A percentile compares a stretch with the other conserved stretches of the same genome.
Evolutionary conservation across 1,140 invertebrate genomes (phyloP).

Genomic region (Lerema accius): DNA sequence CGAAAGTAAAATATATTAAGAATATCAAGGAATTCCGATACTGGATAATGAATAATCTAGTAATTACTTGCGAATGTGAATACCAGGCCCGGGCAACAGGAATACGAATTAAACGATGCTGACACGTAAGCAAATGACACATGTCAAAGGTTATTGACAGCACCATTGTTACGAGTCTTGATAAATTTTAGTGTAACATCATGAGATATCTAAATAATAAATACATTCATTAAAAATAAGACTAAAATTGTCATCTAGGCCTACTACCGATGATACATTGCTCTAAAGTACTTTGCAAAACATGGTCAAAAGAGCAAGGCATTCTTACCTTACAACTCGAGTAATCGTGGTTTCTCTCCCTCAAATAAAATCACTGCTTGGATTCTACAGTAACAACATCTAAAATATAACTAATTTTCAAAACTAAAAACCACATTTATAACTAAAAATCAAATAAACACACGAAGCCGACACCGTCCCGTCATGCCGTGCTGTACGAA

Average conservation of each 20-base stretch:
- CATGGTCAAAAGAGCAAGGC: background rate
- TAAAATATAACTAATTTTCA: conserved; percentile 1
- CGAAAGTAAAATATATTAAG: background rate
- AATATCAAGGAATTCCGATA: conserved; percentile 1
- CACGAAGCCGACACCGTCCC: background rate
- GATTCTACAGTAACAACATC: background rate
- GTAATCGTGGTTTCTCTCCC: background rate
- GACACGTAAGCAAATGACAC: conserved; percentile 82
- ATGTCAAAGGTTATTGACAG: conserved; percentile 83
- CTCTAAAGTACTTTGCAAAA: background rate
- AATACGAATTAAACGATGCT: conserved; percentile 40
- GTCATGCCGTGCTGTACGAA: background rate
- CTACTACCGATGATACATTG: background rate
- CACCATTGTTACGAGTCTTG: conserved; percentile 2
- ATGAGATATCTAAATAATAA: background rate
- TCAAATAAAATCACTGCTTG: background rate
- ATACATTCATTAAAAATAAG: background rate
- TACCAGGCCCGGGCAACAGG: conserved; percentile 26
- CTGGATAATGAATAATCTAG: conserved; percentile 17
- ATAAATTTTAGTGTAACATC: background rate
- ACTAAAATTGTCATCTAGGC: background rate
- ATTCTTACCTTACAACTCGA: conserved; percentile 1
- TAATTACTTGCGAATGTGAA: conserved; percentile 7
- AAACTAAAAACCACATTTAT: conserved; percentile 11
- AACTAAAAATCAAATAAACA: conserved; percentile 1